Percentiles rank a stretch among this genome's conserved stretches.
Evolutionary conservation across 2,113 vertebrate species (phyloP).

Genomic region (Psittacara wagleri): DNA sequence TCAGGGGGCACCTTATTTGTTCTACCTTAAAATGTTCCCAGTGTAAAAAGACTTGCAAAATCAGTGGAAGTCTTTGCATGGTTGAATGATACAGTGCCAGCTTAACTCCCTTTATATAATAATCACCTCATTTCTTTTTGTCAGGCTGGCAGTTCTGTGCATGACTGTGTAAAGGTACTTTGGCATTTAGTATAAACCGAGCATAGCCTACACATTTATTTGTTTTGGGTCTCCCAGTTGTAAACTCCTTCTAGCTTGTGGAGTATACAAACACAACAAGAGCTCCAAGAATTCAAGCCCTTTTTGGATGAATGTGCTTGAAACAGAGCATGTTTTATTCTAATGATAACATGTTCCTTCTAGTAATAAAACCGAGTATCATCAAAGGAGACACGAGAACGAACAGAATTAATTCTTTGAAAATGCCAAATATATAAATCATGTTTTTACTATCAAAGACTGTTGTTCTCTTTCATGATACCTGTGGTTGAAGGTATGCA

Average conservation of each 20-base stretch:
- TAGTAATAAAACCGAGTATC: not conserved
- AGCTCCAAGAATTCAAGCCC: not conserved
- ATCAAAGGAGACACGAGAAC: not conserved
- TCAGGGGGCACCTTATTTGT: not conserved
- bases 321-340: not conserved
- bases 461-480: conserved; percentile 24
- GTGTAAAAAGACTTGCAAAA: not conserved
- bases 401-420: not conserved
- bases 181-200: not conserved
- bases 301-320: not conserved
- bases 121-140: not conserved
- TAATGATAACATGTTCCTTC: not conserved
- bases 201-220: not conserved
- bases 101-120: not conserved
- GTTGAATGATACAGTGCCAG: not conserved
- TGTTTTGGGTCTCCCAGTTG: not conserved
- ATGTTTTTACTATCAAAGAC: conserved; percentile 38
- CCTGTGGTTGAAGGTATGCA: conserved; percentile 35
- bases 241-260: not conserved
- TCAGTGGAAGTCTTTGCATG: not conserved
- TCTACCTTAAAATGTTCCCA: not conserved
- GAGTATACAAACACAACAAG: not conserved
- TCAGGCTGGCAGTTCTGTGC: not conserved
- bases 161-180: conserved; percentile 11
- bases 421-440: conserved; percentile 13